Evolutionary conservation across 2,113 vertebrate genomes (phyloP), one percentile per base, ranked within the genome.

Genomic region (Nannobrachium achirus): DNA sequence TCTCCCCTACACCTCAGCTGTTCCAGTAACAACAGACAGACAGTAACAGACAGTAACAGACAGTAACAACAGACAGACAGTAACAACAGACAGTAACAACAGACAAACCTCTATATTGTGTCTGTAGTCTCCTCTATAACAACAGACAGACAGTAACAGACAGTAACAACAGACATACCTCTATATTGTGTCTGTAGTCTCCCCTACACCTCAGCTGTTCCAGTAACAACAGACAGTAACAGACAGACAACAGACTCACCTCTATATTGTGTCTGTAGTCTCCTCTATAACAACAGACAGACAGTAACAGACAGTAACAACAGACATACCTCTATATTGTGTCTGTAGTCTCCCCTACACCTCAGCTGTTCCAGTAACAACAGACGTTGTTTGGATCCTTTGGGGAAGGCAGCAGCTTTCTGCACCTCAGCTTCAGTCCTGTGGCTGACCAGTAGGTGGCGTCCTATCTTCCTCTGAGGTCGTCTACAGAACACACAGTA

Each of bases 201-300:
- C 86, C 86, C 0, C 79, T 49, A 59, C 86, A 82, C 61, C 83
- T 81, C 40, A 88, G 72, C 3, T 80, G 81, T 10, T 88, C 81
- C 45, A 88, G 70, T 60, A 88, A 69, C 52, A 84, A 68, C 58
- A 86, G 86, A 18, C 86, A n/a, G n/a, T n/a, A n/a, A n/a, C n/a
- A n/a, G n/a, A n/a, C n/a, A n/a, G n/a, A n/a, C n/a, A n/a, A n/a
- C n/a, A n/a, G n/a, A n/a, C n/a, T n/a, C n/a, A n/a, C n/a, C n/a
- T n/a, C 80, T 0, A 88, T 88, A 66, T 88, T 88, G 77, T 88
- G 83, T 41, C 84, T 39, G 55, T 86, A 84, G 79, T 88, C 86
- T 0, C 86, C 86, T 0, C 79, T 49, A 59, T 83, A 82, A n/a
- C n/a, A n/a, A 18, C 9, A 2, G 11, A 11, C 44, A 46, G 42